A percentile compares a stretch with the other conserved stretches of the same genome.
Evolutionary conservation across 2,888 invertebrate species (phyloP).

Genomic region (Ferdinandea cuprea): DNA sequence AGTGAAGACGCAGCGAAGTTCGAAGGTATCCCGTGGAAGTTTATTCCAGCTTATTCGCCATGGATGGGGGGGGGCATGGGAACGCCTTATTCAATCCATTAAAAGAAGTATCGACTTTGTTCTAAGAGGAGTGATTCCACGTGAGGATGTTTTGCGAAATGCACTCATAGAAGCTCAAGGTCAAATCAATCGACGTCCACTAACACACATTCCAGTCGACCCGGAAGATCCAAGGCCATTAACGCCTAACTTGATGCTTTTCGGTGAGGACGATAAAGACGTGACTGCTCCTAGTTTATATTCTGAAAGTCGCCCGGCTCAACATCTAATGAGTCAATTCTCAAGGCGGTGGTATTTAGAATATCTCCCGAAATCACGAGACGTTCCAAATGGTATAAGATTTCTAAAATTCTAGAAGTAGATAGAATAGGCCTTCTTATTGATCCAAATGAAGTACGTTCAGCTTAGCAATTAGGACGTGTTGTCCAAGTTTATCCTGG

Average conservation of each 20-base stretch:
- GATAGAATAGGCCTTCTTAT: conserved; percentile 7
- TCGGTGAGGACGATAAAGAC: too few species aligned
- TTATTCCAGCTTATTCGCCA: conserved; percentile 6
- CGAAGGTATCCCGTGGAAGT: background rate
- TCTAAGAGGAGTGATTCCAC: conserved; percentile 6
- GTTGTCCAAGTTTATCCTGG: conserved; percentile 1
- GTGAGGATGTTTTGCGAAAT: conserved; percentile 21
- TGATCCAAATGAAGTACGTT: background rate
- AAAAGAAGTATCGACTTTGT: conserved; percentile 4
- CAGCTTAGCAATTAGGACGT: background rate
- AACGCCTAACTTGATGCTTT: conserved; percentile 21
- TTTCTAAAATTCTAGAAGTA: conserved; percentile 12
- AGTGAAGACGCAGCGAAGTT: background rate
- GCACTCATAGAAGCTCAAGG: conserved; percentile 2
- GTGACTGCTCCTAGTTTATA: conserved; percentile 14
- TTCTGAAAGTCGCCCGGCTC: conserved; percentile 5
- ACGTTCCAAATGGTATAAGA: conserved; percentile 12
- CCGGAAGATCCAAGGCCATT: conserved; percentile 21
- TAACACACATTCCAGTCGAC: too few species aligned
- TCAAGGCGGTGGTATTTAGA: background rate
- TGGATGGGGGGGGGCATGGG: conserved; percentile 21
- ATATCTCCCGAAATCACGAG: conserved; percentile 23
- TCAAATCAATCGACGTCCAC: conserved; percentile 18
- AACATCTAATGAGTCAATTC: conserved; percentile 15
- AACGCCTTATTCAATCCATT: background rate